These are phyloP conservation scores for Parauchenoglanis ngamensis DNA, from an alignment of 2,797 vertebrate genomes.

Conservation along the genomic window DNA sequence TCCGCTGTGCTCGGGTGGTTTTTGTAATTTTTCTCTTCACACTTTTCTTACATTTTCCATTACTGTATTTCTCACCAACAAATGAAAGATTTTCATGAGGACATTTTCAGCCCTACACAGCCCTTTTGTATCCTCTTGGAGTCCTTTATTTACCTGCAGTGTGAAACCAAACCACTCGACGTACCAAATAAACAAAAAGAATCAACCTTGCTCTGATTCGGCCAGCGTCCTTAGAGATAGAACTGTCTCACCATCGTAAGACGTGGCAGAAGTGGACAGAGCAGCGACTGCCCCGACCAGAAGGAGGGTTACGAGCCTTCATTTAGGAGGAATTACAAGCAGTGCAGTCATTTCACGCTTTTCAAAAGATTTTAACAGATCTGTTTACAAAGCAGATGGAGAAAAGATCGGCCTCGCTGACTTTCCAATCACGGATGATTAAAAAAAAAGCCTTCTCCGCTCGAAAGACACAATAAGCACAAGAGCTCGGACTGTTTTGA, in stretches of 20 bases:
- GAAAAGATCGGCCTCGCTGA: constrained; percentile 49
- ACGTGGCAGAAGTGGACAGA: constrained; percentile 15
- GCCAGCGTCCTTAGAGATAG: not conserved
- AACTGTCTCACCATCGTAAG: not conserved
- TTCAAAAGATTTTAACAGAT: constrained; percentile 59
- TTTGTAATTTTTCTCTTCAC: not conserved
- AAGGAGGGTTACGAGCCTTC: constrained; percentile 19
- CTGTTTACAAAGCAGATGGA: constrained; percentile 56
- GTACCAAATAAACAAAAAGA: not conserved
- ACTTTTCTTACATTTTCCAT: not conserved
- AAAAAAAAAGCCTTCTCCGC: constrained; percentile 42
- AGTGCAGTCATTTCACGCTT: constrained; percentile 56
- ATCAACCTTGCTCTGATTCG: not conserved
- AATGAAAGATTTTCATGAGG: not conserved
- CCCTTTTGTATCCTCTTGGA: not conserved
- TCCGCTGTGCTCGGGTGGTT: not conserved
- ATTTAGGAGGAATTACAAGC: constrained; percentile 38
- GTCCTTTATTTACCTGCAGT: not conserved
- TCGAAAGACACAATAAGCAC: constrained; percentile 40
- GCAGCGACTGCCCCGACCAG: constrained; percentile 19
- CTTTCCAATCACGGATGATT: constrained; percentile 59
- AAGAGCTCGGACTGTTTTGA: constrained; percentile 43
- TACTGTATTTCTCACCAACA: not conserved
- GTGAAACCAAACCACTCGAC: not conserved
- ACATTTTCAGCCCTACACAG: not conserved